These are phyloP conservation scores for Stichodactyla mertensii DNA, from an alignment of 64 coral and sea anemone genomes.

Conservation along the genomic window DNA sequence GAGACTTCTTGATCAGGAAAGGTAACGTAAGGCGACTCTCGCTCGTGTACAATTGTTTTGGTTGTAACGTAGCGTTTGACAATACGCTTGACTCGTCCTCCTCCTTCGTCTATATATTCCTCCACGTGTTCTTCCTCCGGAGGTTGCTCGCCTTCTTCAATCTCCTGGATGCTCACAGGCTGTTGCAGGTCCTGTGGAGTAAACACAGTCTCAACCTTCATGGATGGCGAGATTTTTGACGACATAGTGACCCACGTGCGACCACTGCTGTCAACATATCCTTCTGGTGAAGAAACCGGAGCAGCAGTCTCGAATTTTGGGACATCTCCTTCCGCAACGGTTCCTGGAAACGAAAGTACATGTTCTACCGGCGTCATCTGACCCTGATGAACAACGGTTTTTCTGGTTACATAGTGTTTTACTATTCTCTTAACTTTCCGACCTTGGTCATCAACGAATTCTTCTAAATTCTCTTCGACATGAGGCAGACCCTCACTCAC, in stretches of 20 bases:
- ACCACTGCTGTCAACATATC: conserved; percentile 8
- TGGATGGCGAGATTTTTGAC: neutral
- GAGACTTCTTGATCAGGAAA: neutral
- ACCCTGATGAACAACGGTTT: conserved; percentile 16
- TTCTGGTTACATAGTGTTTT: conserved; percentile 34
- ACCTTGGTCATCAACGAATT: conserved; percentile 27
- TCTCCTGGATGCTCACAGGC: conserved; percentile 20
- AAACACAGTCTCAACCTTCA: neutral
- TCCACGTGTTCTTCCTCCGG: conserved; percentile 14
- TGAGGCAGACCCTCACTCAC: conserved; percentile 29
- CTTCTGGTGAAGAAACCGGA: neutral
- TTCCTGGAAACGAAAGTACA: neutral
- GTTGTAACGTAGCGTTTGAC: conserved; percentile 44
- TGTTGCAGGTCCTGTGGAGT: neutral
- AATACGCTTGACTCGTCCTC: conserved; percentile 31
- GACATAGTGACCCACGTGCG: neutral
- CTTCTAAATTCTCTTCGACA: conserved; percentile 5
- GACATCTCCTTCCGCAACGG: neutral
- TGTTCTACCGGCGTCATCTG: conserved; percentile 10
- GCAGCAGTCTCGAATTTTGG: conserved; percentile 1
- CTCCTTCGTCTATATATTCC: conserved; percentile 45
- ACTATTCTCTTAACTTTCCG: conserved; percentile 32
- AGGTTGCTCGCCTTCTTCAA: neutral
- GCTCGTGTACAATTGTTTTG: conserved; percentile 23
- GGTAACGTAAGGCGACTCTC: neutral